A percentile compares a stretch with the other conserved stretches of the same genome.
phyloP scores from a whole-genome alignment of 2,113 vertebrate genomes.

The Indicator maculatus region DNA sequence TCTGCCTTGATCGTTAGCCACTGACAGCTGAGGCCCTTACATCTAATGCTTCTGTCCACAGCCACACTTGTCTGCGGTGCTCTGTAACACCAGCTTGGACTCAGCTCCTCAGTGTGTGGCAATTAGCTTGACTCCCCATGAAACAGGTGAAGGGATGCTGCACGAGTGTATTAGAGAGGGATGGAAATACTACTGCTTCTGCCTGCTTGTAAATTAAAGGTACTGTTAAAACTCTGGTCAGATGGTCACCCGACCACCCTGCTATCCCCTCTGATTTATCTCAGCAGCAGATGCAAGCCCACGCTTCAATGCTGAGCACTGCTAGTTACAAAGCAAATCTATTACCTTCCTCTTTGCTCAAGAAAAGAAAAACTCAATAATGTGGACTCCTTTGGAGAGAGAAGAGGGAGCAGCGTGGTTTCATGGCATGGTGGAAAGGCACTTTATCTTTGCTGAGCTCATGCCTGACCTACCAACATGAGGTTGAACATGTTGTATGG shows the following conservation, averaged over 20 bases:
- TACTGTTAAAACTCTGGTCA: background rate
- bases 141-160: conserved; percentile 4
- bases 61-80: background rate
- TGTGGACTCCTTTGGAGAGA: background rate
- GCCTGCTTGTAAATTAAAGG: conserved; percentile 37
- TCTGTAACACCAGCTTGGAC: background rate
- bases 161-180: background rate
- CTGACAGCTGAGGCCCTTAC: fast-evolving
- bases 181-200: background rate
- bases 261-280: conserved; percentile 38
- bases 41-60: background rate
- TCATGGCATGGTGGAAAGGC: background rate
- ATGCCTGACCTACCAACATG: background rate
- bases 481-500: background rate
- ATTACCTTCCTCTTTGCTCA: background rate
- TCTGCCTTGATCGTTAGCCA: background rate
- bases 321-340: background rate
- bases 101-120: background rate
- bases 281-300: conserved; percentile 11
- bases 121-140: background rate
- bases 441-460: background rate
- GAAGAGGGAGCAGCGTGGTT: background rate
- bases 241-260: background rate
- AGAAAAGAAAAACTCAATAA: background rate
- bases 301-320: background rate